Evolutionary conservation across 2,797 vertebrate genomes (phyloP), one percentile per base, ranked within the genome.

Genomic region (Mionectes olivaceus): DNA sequence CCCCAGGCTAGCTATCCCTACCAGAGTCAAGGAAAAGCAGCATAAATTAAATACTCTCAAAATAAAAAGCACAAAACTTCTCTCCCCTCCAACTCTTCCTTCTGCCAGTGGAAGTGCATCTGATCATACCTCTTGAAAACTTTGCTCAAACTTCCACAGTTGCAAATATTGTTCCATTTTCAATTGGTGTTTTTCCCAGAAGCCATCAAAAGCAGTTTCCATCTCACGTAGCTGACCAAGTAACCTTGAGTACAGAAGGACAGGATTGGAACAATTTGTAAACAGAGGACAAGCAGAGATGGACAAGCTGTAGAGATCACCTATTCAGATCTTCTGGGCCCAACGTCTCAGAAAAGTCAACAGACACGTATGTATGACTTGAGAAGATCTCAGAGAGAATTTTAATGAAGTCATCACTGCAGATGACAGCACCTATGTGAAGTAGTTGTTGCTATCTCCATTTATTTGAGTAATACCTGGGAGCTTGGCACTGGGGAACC

Each of bases 131-230:
- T 99, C 98, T 94, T 99, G 98, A 95, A 99, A 99, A 97, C 98
- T 98, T 89, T 99, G 98, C 95, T 99, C 99, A 93, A 99, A 99
- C 97, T 98, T 98, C 96, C 99, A 98, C 32, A 99, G 90, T 61
- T 99, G 99, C 81, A 99, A 96, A 95, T 99, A 99, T 83, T 99
- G 99, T 71, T 99, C 98, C 96, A 99, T 98, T 98, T 99, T 99
- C 57, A 99, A 97, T 91, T 99, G 99, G 83, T 99, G 99, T 89
- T 99, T 99, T 95, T 99, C 99, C 97, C 99, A 99, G 98, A 99
- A 99, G 92, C 99, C 99, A 63, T 99, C 99, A 89, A 99, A 99
- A 82, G 99, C 99, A 6, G 96, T 98, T 97, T 99, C 99, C 99
- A 99, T 99, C 94, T 99, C 99, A 86, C 94, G 98, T 86, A 99